Evolutionary conservation across 1,140 invertebrate genomes (phyloP).

Genomic region (Chlorops oryzae): DNA sequence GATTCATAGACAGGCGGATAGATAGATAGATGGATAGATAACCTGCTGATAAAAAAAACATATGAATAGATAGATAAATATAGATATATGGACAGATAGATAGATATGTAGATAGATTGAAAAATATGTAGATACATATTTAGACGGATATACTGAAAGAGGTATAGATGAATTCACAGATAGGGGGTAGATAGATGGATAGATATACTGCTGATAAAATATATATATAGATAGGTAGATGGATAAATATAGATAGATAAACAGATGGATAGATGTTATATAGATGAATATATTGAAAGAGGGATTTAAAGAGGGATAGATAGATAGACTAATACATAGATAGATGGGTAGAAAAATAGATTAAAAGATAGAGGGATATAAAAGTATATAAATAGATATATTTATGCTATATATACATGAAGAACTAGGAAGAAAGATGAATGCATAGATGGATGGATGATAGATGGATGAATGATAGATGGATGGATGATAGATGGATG

Average conservation of each 20-base stretch:
- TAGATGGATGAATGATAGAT: neutral
- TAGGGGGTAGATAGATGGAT: neutral
- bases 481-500: neutral
- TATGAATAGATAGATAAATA: too few species aligned
- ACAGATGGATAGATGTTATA: neutral
- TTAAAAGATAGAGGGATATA: neutral
- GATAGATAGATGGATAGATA: neutral
- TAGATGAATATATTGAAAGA: neutral
- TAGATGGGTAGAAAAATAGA: neutral
- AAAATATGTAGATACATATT: neutral
- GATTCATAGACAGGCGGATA: neutral
- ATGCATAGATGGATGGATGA: neutral
- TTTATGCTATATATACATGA: neutral
- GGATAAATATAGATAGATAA: neutral
- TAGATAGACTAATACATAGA: neutral
- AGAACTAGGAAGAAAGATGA: neutral
- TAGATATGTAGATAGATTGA: neutral
- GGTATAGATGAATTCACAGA: neutral
- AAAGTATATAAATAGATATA: neutral
- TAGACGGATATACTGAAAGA: neutral
- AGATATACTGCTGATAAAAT: too few species aligned
- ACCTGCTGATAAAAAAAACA: too few species aligned
- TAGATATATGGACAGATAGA: neutral
- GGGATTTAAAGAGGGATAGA: neutral
- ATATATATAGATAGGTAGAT: neutral